Base-by-base conservation (phyloP, 2,113 vertebrate genomes). In the Suricata suricatta region DNA sequence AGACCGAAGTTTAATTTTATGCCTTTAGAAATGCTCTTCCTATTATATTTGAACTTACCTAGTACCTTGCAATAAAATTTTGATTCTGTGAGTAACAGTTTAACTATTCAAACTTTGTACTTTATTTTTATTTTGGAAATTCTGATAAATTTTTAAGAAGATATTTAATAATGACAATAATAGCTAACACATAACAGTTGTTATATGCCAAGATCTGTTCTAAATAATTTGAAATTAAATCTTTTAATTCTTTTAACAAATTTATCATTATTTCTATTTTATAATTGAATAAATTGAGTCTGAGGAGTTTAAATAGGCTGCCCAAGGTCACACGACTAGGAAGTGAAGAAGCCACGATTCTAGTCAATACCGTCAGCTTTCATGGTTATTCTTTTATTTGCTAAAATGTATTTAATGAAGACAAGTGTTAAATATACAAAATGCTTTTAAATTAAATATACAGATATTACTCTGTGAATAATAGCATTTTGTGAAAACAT, bases 1-100 rank as follows among this genome's bases (percentile, higher is more conserved):
- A 94, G 68, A n/a, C 81, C 89, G 47, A 60, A 94, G 81, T 97
- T 95, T 95, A 96, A 95, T 96, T 96, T 83, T 86, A 8, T 38
- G 21, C 84, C 80, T 94, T 91, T 31, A 83, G 27, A 96, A 93
- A 81, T 90, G 50, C 10, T 90, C 38, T 95, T 77, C 3, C 31
- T 66, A 21, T 92, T 94, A 76, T 27, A 31, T 87, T 96, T 90
- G 6, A 54, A 57, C 33, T 82, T 95, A 8, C 72, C 50, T 91
- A 74, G 29, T 82, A 44, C 25, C 41, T 81, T 88, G 38, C 14
- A 69, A 66, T n/a, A 93, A 80, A 90, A 90, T 81, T 60, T 71
- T 94, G 71, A 92, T 71, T 77, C 29, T 68, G 3, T 63, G 68
- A 14, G 21, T 71, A 90, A 64, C 13, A 82, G 12, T 91, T 91